These are phyloP conservation scores for Eciton burchellii DNA, from an alignment of 1,140 invertebrate genomes.

Conservation along the genomic window DNA sequence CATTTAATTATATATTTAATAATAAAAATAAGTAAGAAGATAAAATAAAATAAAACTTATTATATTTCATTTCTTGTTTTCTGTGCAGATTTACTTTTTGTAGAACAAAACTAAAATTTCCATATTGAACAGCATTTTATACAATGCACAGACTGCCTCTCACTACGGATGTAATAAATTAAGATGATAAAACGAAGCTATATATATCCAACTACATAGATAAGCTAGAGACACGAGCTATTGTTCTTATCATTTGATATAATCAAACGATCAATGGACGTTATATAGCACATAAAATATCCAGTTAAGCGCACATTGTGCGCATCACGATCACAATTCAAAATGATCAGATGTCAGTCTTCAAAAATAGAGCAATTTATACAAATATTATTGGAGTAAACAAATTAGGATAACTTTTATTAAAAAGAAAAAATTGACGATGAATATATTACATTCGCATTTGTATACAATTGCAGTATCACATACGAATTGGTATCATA, in stretches of 20 bases:
- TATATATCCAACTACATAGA: conserved; percentile 67
- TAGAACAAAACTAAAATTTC: conserved; percentile 62
- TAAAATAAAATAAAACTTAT: no score
- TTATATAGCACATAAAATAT: conserved; percentile 80
- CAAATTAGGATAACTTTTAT: no score
- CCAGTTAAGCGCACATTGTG: background rate
- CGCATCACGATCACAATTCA: background rate
- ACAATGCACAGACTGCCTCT: conserved; percentile 69
- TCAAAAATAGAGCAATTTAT: background rate
- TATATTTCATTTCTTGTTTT: conserved; percentile 36
- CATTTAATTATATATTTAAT: no score
- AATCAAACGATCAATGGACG: conserved; percentile 80
- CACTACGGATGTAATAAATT: conserved; percentile 82
- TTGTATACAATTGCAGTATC: no score
- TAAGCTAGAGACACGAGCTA: conserved; percentile 70
- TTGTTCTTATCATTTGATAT: conserved; percentile 83
- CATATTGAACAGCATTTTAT: conserved; percentile 24
- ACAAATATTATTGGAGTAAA: no score
- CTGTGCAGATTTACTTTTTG: conserved; percentile 12
- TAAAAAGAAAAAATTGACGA: no score
- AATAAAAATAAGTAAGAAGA: no score
- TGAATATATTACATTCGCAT: no score
- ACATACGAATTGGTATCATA: no score
- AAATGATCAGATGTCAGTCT: conserved; percentile 13
- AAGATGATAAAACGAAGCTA: conserved; percentile 81